Conservation (phyloP, 2,113 vertebrate species). For the Dromiciops gliroides region DNA sequence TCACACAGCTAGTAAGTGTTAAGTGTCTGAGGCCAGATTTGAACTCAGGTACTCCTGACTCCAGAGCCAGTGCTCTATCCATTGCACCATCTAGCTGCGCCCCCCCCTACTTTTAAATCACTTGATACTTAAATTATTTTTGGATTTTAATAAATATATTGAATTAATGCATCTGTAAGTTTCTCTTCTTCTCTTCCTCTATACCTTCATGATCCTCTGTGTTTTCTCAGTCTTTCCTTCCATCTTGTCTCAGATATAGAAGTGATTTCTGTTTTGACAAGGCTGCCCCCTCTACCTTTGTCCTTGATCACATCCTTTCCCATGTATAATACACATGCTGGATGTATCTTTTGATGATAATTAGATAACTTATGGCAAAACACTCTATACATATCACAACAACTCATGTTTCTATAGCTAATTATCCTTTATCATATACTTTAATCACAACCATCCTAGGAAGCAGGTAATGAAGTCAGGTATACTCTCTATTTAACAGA, state of each 20-base stretch:
- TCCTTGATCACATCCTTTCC: neutral
- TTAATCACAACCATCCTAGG: neutral
- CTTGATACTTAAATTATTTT: neutral
- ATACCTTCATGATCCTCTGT: neutral
- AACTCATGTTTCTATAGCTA: neutral
- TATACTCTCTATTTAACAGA: neutral
- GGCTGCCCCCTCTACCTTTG: neutral
- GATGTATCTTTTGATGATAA: neutral
- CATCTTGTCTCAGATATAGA: neutral
- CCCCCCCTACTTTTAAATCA: neutral
- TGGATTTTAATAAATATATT: neutral
- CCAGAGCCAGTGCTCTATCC: no score
- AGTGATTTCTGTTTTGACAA: neutral
- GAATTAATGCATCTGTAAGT: no score
- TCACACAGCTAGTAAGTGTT: no score
- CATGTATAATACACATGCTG: neutral
- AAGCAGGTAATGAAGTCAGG: neutral
- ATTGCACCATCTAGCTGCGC: no score
- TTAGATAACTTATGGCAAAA: neutral
- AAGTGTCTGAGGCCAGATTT: no score
- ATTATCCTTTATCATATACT: neutral
- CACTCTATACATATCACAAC: neutral
- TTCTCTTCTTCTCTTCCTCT: neutral
- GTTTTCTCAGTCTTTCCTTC: neutral
- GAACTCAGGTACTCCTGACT: no score